Evolutionary conservation across 2,888 invertebrate genomes (phyloP), one percentile per base, ranked within the genome.

Genomic region (Plebejus argus): DNA sequence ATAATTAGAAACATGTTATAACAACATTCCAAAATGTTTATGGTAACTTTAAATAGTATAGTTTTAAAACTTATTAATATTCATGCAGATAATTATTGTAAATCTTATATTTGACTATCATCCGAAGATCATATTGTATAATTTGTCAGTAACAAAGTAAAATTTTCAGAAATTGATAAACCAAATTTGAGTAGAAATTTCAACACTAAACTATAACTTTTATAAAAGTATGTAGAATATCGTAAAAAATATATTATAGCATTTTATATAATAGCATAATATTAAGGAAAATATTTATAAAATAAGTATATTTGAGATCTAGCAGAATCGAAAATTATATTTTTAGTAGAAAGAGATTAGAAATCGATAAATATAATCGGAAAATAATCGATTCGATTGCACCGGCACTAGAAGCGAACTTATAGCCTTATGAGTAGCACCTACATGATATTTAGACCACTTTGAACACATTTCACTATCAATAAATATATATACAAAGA

Each of bases 371-470:
- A 77, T 53, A 5, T 70, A 33, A 76, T 74, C 45, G 53, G 74
- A 74, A 74, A 74, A 53, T 74, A 74, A 74, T 74, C 49, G 53
- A 49, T 72, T 49, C 12, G 35, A 49, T 53, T 74, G 74, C 74
- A 74, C 74, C 74, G 28, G 74, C 74, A 74, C 74, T 15, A 49
- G 74, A 53, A 74, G 74, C 49, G 15, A 74, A 49, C 45, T 74
- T 49, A 70, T 70, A 35, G 39, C 39, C 70, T 70, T 70, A 35
- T 23, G 72, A 76, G 70, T 92, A 92, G 92, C 92, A 93, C 93
- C 92, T 87, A 88, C 88, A 88, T 85, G 85, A 84, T 83, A 85
- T 92, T 92, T 91, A 92, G 91, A 92, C 87, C 91, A 90, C 88
- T 86, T 85, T 92, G 92, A 92, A 92, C 91, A 92, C 93, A 77